Evolutionary conservation across 2,888 invertebrate genomes (phyloP).

Genomic region (Tetropium fuscum): DNA sequence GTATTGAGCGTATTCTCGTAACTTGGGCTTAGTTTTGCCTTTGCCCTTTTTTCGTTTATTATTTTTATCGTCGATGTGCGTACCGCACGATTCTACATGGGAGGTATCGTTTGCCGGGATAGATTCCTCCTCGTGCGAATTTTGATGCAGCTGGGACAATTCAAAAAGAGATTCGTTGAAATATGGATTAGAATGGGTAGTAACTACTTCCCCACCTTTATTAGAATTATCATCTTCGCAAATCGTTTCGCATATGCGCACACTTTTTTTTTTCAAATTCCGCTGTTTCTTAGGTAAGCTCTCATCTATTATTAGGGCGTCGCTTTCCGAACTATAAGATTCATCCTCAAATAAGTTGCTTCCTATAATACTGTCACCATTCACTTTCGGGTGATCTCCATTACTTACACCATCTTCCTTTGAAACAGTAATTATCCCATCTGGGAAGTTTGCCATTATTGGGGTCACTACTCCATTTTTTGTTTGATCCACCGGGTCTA

Average conservation of each 20-base stretch:
- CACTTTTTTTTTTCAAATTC: conserved; percentile 39
- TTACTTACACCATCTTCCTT: conserved; percentile 41
- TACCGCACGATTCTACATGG: conserved; percentile 10
- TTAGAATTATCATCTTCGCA: conserved; percentile 33
- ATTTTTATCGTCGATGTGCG: conserved; percentile 30
- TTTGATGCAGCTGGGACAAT: conserved; percentile 57
- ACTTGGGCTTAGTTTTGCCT: conserved; percentile 55
- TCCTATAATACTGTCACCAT: conserved; percentile 54
- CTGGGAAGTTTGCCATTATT: conserved; percentile 62
- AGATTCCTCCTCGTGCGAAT: conserved; percentile 35
- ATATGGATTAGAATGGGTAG: conserved; percentile 62
- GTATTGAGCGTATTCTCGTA: conserved; percentile 77
- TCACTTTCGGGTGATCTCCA: conserved; percentile 51
- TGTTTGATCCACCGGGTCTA: conserved; percentile 47
- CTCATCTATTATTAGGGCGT: conserved; percentile 64
- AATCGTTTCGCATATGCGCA: conserved; percentile 29
- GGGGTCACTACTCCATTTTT: conserved; percentile 57
- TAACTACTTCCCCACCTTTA: conserved; percentile 35
- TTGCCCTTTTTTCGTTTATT: conserved; percentile 43
- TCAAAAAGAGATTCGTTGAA: conserved; percentile 64
- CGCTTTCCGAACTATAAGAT: conserved; percentile 62
- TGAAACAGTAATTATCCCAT: conserved; percentile 44
- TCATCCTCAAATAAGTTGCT: conserved; percentile 46
- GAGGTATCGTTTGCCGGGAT: conserved; percentile 24
- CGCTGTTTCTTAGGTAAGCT: conserved; percentile 49